Conservation (phyloP, 2,888 invertebrate genomes). For the Chrysotoxum bicinctum region DNA sequence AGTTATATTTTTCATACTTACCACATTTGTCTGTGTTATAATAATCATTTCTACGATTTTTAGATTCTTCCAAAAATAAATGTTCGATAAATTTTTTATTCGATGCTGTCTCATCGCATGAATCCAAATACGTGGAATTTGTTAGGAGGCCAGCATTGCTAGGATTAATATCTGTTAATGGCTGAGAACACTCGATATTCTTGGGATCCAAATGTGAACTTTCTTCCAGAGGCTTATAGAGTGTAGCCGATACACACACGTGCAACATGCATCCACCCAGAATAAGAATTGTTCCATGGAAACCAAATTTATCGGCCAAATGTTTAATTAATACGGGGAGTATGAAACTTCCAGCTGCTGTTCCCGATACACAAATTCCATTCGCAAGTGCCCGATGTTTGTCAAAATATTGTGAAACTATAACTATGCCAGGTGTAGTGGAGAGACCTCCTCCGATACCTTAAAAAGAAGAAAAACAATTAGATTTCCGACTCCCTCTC, state of each 20-base stretch:
- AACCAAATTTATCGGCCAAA: constrained; percentile 87
- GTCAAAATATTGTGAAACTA: constrained; percentile 90
- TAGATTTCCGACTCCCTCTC: background rate
- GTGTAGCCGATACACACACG: constrained; percentile 87
- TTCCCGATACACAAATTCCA: constrained; percentile 91
- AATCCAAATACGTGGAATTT: constrained; percentile 80
- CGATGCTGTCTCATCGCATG: constrained; percentile 79
- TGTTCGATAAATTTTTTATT: constrained; percentile 81
- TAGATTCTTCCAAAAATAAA: constrained; percentile 81
- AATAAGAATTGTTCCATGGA: constrained; percentile 88
- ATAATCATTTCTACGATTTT: constrained; percentile 81
- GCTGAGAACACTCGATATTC: constrained; percentile 76
- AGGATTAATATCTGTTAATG: constrained; percentile 78
- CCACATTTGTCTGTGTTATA: constrained; percentile 76
- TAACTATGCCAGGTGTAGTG: constrained; percentile 90
- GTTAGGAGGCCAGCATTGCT: constrained; percentile 80
- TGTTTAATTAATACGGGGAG: constrained; percentile 89
- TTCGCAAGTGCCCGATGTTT: constrained; percentile 90
- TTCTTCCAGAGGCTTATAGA: constrained; percentile 84
- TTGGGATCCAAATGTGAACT: constrained; percentile 73
- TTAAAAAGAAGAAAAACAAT: constrained; percentile 74
- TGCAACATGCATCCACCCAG: constrained; percentile 89
- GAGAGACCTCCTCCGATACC: constrained; percentile 91
- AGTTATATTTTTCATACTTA: constrained; percentile 1
- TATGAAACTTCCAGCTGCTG: constrained; percentile 90